Evolutionary conservation across 37 sponge, comb jelly and placozoan genomes (phyloP).

Genomic region (Corticium candelabrum): DNA sequence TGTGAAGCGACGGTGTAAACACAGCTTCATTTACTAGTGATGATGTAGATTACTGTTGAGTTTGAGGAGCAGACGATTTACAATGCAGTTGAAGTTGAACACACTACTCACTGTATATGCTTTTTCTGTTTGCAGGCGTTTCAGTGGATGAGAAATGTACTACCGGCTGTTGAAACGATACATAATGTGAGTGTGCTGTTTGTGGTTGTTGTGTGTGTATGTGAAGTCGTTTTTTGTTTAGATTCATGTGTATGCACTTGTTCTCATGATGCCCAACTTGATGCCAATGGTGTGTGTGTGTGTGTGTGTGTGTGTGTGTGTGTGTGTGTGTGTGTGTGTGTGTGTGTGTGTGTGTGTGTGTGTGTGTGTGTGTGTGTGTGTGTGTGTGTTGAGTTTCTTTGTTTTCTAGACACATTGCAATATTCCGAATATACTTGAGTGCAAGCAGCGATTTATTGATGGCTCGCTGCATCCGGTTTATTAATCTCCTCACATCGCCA

Average conservation of each 20-base stretch:
- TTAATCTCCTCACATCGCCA: conserved; percentile 86
- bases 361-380: neutral
- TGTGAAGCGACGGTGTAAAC: too few relatives aligned
- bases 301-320: conserved; percentile 9
- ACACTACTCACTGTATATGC: too few relatives aligned
- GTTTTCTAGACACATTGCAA: neutral
- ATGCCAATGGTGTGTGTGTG: too few relatives aligned
- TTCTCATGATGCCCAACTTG: conserved; percentile 21
- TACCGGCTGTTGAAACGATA: conserved; percentile 84
- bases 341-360: too few relatives aligned
- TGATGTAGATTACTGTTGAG: neutral
- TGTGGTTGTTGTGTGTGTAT: too few relatives aligned
- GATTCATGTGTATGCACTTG: too few relatives aligned
- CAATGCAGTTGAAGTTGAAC: too few relatives aligned
- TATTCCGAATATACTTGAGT: neutral
- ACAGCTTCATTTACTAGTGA: too few relatives aligned
- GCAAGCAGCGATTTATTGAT: conserved; percentile 42
- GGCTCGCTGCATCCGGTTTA: conserved; percentile 77
- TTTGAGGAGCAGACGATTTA: too few relatives aligned
- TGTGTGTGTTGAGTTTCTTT: neutral
- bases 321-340: neutral
- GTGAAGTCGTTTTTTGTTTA: too few relatives aligned
- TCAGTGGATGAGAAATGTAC: conserved; percentile 93
- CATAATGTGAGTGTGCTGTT: too few relatives aligned
- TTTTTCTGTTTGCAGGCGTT: too few relatives aligned